Evolutionary conservation across 2,113 vertebrate species (phyloP).

Genomic region (Scalopus aquaticus): DNA sequence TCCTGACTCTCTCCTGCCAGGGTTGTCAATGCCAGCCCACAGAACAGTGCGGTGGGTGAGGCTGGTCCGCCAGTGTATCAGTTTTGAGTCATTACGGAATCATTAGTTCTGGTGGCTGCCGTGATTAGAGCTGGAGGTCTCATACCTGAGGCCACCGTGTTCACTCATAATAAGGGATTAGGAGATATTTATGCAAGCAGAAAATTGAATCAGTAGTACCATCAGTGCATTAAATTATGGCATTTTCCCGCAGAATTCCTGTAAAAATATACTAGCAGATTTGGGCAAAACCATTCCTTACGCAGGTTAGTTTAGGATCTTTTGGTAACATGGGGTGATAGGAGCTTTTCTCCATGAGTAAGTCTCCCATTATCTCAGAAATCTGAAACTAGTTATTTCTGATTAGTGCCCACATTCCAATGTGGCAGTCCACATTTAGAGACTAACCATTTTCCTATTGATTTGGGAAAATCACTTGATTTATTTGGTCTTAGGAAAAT

Average conservation of each 20-base stretch:
- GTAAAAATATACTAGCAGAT: slow-evolving; percentile 35
- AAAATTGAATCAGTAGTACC: slow-evolving; percentile 83
- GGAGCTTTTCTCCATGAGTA: slow-evolving; percentile 35
- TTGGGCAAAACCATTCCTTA: background rate
- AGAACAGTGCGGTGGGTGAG: slow-evolving; percentile 44
- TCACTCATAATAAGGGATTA: slow-evolving; percentile 78
- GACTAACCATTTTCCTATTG: background rate
- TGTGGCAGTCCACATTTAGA: background rate
- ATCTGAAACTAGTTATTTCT: background rate
- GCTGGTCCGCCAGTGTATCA: slow-evolving; percentile 69
- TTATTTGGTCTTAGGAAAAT: slow-evolving; percentile 39
- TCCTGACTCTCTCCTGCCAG: slow-evolving; percentile 54
- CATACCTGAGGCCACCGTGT: slow-evolving; percentile 64
- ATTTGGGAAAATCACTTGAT: background rate
- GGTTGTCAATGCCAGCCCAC: slow-evolving; percentile 51
- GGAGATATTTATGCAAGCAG: slow-evolving; percentile 80
- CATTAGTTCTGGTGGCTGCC: slow-evolving; percentile 82
- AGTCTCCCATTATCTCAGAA: slow-evolving; percentile 14
- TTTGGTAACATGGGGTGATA: slow-evolving; percentile 57
- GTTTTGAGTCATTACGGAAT: slow-evolving; percentile 74
- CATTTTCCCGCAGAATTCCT: slow-evolving; percentile 72
- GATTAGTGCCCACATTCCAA: background rate
- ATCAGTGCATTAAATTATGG: slow-evolving; percentile 78
- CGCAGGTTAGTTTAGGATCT: slow-evolving; percentile 40
- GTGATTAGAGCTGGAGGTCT: slow-evolving; percentile 74